Base-by-base conservation (phyloP, 2,113 vertebrate species). In the Leucosticte australis region DNA sequence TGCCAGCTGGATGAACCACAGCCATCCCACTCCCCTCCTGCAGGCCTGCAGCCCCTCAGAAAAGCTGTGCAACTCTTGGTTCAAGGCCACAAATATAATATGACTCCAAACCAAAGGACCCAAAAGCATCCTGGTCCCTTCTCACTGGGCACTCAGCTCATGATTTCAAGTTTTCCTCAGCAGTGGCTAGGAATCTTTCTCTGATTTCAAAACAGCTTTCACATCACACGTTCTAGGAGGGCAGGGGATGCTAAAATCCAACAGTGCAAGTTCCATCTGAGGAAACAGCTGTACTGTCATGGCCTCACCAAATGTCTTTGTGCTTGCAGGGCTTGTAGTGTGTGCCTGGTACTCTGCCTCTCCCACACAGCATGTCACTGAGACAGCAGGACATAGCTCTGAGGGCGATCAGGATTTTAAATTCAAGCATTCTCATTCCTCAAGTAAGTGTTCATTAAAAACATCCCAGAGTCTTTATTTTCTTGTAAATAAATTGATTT, bases 251-350 rank as follows among this genome's bases (percentile, higher is more conserved):
- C 33, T 74, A 26, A 82, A 84, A 93, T 49, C 14, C 52, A 63
- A 22, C 8, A 28, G 0, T 0, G 3, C 20, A 67, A 55, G 20
- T 37, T 62, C 47, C 1, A 2, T 6, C n/a, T 10, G 27, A 74
- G 50, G 60, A 33, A 59, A 28, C 14, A 53, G 76, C 41, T 2
- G 0, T 16, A 1, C 46, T 80, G 24, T 10, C 71, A 7, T 0
- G 0, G 59, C 50, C 64, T 77, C 70, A 41, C 20, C 49, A 42
- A 56, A 75, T 11, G 15, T 35, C 41, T 57, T 75, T 8, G 11
- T 12, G 2, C 15, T 41, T 50, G 33, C 46, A 31, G 6, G 42
- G 53, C 39, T 85, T 64, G 22, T 39, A 28, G 14, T 0, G 0
- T 27, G 47, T 73, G 65, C 52, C 39, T 6, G 2, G 37, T 7